Conservation (phyloP, 2,888 invertebrate genomes). For the Folsomia candida region DNA sequence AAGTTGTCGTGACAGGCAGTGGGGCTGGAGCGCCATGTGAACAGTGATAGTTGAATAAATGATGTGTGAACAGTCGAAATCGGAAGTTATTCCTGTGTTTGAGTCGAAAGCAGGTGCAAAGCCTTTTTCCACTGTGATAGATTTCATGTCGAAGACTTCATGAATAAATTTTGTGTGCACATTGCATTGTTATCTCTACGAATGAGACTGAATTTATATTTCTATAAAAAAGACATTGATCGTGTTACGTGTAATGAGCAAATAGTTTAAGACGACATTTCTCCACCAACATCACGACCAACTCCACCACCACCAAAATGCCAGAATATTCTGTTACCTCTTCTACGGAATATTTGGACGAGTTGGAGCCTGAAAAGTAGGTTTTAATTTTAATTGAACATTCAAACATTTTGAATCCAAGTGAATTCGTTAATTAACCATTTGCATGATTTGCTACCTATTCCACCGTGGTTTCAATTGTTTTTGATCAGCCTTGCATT, state of each 20-base stretch:
- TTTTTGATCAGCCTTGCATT: too few relatives aligned
- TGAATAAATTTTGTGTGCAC: too few relatives aligned
- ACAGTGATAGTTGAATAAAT: background rate
- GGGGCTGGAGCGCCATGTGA: too few relatives aligned
- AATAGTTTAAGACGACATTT: too few relatives aligned
- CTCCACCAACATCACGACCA: background rate
- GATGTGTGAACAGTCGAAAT: background rate
- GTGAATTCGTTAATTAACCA: background rate
- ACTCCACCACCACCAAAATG: background rate
- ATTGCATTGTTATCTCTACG: too few relatives aligned
- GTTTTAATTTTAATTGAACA: background rate
- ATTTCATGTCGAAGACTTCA: too few relatives aligned
- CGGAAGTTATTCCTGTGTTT: background rate
- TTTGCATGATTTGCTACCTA: background rate
- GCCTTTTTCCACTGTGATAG: background rate
- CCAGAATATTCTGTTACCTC: conserved; percentile 17
- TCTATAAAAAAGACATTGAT: too few relatives aligned
- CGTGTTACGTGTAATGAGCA: too few relatives aligned
- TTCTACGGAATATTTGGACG: conserved; percentile 17
- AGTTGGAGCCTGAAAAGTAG: conserved; percentile 22
- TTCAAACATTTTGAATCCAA: background rate
- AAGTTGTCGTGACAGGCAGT: too few relatives aligned
- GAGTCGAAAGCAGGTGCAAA: background rate
- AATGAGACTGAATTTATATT: too few relatives aligned
- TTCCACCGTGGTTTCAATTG: too few relatives aligned